Conservation (phyloP, 2,797 vertebrate genomes). For the Todus mexicanus region DNA sequence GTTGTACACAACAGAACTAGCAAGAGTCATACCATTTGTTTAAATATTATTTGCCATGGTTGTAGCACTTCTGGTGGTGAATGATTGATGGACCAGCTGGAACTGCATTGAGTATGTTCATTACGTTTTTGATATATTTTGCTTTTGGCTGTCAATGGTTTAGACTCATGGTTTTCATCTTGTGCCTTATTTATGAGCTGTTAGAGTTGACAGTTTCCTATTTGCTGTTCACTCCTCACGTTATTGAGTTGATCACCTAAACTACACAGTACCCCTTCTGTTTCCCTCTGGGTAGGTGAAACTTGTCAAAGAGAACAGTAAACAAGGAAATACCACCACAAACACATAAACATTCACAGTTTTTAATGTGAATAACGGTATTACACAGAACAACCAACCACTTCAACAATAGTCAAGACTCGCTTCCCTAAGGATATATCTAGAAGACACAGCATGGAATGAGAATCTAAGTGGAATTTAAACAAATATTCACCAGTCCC, state of each 20-base stretch:
- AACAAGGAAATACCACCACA: background rate
- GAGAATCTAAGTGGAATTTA: background rate
- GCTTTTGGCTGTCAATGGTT: slow-evolving; percentile 16
- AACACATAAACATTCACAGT: background rate
- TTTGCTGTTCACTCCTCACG: background rate
- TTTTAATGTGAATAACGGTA: background rate
- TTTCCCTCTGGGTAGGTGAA: background rate
- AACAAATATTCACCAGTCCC: background rate
- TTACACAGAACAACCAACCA: slow-evolving; percentile 3
- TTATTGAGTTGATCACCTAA: slow-evolving; percentile 22
- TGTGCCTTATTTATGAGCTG: slow-evolving; percentile 50
- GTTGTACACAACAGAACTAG: background rate
- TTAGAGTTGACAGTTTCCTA: slow-evolving; percentile 15
- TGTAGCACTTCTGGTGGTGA: slow-evolving; percentile 15
- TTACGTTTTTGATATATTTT: slow-evolving; percentile 16
- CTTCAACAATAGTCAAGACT: background rate
- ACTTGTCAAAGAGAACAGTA: slow-evolving; percentile 32
- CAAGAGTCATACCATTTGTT: background rate
- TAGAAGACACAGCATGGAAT: background rate
- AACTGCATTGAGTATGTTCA: background rate
- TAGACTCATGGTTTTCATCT: slow-evolving; percentile 16
- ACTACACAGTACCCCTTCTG: slow-evolving; percentile 28
- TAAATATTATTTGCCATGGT: background rate
- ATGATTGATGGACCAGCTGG: slow-evolving; percentile 13
- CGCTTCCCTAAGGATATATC: background rate